Evolutionary conservation across 2,888 invertebrate genomes (phyloP).

Genomic region (Sphinx pinastri): DNA sequence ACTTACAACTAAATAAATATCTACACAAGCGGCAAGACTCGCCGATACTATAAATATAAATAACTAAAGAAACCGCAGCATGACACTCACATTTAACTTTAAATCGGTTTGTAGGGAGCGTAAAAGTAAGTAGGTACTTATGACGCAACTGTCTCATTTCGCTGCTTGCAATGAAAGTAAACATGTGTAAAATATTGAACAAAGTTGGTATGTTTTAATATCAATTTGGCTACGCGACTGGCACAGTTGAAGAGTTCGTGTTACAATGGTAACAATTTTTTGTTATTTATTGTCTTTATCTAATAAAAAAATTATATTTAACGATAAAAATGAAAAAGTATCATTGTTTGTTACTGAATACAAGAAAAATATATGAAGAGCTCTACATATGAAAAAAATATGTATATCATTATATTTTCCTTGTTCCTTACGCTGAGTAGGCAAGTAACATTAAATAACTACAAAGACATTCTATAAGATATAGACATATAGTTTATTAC

Average conservation of each 20-base stretch:
- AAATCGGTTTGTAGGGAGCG: constrained; percentile 39
- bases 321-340: too few relatives aligned
- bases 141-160: constrained; percentile 18
- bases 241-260: background rate
- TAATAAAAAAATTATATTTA: too few relatives aligned
- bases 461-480: too few relatives aligned
- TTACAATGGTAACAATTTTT: background rate
- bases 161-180: constrained; percentile 13
- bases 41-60: constrained; percentile 36
- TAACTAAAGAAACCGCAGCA: constrained; percentile 46
- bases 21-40: background rate
- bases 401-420: too few relatives aligned
- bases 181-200: constrained; percentile 9
- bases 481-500: too few relatives aligned
- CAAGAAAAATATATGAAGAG: too few relatives aligned
- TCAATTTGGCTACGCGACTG: constrained; percentile 4
- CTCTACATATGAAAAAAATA: too few relatives aligned
- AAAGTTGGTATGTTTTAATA: constrained; percentile 9
- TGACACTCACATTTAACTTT: constrained; percentile 52
- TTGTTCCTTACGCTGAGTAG: too few relatives aligned
- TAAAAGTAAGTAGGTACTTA: constrained; percentile 12
- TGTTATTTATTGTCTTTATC: too few relatives aligned
- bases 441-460: too few relatives aligned
- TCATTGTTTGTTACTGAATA: too few relatives aligned
- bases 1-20: background rate